Evolutionary conservation across 2,113 vertebrate species (phyloP).

Genomic region (Cyanocitta stelleri): DNA sequence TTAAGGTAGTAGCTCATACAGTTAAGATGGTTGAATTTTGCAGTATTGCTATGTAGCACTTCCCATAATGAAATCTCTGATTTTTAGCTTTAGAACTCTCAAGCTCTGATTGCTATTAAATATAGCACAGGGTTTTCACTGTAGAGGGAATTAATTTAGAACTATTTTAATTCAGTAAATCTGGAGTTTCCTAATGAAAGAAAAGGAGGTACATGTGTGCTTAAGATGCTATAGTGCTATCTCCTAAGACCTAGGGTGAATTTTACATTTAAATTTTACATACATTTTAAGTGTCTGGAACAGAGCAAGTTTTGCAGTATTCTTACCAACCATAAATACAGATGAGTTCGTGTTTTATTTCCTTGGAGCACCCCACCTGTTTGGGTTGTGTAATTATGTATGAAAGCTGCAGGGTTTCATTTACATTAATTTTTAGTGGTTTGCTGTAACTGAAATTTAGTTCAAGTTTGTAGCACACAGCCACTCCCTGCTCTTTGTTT

Average conservation of each 20-base stretch:
- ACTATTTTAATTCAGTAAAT: not conserved
- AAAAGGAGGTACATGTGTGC: not conserved
- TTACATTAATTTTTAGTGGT: not conserved
- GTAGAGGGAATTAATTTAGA: not conserved
- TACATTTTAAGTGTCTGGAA: not conserved
- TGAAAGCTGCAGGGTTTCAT: not conserved
- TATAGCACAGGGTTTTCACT: not conserved
- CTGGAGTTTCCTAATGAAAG: not conserved
- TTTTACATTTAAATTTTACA: not conserved
- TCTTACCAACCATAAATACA: not conserved
- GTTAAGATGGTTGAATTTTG: not conserved
- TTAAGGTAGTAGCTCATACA: not conserved
- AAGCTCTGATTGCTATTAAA: not conserved
- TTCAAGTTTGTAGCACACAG: not conserved
- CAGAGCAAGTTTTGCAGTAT: not conserved
- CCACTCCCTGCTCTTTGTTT: conserved; percentile 51
- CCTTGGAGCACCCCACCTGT: not conserved
- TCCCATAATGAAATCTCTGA: not conserved
- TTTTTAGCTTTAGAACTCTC: not conserved
- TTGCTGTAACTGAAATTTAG: not conserved
- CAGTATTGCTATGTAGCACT: not conserved
- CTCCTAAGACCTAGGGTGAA: not conserved
- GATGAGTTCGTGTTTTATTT: not conserved
- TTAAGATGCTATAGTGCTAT: not conserved
- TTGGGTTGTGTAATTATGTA: not conserved